A percentile compares a stretch with the other conserved stretches of the same genome.
phyloP scores from a whole-genome alignment of 2,797 vertebrate species.

The Sebastolobus altivelis region DNA sequence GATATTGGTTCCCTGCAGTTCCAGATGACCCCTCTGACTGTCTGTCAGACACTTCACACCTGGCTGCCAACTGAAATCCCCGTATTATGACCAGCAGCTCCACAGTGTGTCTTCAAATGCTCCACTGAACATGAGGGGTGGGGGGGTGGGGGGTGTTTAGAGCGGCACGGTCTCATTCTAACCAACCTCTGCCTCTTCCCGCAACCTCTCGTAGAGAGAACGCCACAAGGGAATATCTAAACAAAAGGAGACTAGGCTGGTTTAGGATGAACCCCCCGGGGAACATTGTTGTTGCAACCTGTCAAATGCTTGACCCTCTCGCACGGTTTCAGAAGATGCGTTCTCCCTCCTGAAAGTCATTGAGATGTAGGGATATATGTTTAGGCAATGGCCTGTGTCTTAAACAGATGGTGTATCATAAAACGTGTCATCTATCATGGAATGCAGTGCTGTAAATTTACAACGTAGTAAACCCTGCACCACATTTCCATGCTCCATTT shows the following conservation, averaged over 20 bases:
- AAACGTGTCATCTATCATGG: conserved; percentile 24
- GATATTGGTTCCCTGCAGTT: conserved; percentile 60
- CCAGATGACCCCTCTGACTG: conserved; percentile 50
- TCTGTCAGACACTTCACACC: conserved; percentile 70
- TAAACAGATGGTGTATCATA: conserved; percentile 48
- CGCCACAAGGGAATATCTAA: neutral
- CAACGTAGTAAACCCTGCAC: neutral
- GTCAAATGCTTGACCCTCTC: conserved; percentile 11
- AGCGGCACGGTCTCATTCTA: conserved; percentile 14
- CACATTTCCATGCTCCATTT: conserved; percentile 12
- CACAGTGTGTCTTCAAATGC: conserved; percentile 63
- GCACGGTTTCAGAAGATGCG: neutral
- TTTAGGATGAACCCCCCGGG: neutral
- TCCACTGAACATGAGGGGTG: conserved; percentile 46
- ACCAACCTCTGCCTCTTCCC: conserved; percentile 36
- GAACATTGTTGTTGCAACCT: neutral
- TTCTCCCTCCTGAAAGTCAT: conserved; percentile 15
- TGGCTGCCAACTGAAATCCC: conserved; percentile 64
- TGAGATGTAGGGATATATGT: conserved; percentile 22
- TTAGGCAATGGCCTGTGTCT: conserved; percentile 5
- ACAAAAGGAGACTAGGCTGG: conserved; percentile 1
- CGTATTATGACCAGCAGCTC: conserved; percentile 58
- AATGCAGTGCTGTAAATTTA: conserved; percentile 31
- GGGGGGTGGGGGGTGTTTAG: conserved; percentile 19
- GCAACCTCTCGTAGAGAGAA: conserved; percentile 28